Percentiles rank a stretch among this genome's conserved stretches.
Conservation (phyloP, 2,888 invertebrate genomes). For the Drosophila anomalipes region DNA sequence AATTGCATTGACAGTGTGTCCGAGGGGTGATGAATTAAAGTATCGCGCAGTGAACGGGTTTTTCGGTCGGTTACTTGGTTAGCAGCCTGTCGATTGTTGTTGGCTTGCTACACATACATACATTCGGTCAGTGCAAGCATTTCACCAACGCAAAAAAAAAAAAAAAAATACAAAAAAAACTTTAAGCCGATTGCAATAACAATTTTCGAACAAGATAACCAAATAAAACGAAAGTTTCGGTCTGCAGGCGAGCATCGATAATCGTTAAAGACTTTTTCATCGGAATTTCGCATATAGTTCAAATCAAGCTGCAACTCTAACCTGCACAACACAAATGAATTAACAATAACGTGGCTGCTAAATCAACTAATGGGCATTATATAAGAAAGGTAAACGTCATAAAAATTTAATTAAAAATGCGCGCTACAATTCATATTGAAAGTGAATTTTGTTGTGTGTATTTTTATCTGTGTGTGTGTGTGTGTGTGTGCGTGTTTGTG, state of each 20-base stretch:
- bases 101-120: conserved; percentile 1
- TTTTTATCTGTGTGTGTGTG: neutral
- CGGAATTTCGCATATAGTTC: conserved; percentile 30
- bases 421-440: conserved; percentile 14
- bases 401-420: conserved; percentile 24
- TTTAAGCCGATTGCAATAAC: conserved; percentile 59
- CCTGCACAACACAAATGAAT: conserved; percentile 23
- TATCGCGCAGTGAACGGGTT: conserved; percentile 67
- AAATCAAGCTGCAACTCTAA: neutral
- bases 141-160: conserved; percentile 58
- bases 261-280: conserved; percentile 28
- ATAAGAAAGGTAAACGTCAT: conserved; percentile 50
- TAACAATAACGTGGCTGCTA: conserved; percentile 5
- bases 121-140: conserved; percentile 52
- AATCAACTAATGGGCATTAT: conserved; percentile 36
- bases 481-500: neutral
- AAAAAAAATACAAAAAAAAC: neutral
- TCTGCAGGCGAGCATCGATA: neutral
- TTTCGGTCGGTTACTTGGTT: conserved; percentile 36
- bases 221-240: conserved; percentile 62
- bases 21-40: conserved; percentile 44
- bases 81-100: conserved; percentile 28
- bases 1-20: conserved; percentile 68
- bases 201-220: conserved; percentile 45
- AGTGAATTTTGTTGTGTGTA: conserved; percentile 14